Percentiles rank a stretch among this genome's conserved stretches.
These are phyloP conservation scores for Megalops cyprinoides DNA, from an alignment of 2,797 vertebrate species.

Conservation along the genomic window DNA sequence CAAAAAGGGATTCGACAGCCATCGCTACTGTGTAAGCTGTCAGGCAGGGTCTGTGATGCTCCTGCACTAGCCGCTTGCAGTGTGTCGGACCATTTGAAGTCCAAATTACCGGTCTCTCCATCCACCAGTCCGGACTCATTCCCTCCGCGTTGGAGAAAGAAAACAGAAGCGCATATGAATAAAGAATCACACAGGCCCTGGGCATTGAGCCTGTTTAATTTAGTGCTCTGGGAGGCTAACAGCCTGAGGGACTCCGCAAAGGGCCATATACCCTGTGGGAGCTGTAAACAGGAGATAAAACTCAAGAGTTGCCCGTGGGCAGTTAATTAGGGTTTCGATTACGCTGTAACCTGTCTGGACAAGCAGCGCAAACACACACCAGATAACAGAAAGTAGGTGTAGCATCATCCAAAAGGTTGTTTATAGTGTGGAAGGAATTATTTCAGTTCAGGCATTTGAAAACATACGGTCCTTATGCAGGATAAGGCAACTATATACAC, in stretches of 20 bases:
- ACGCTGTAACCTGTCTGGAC: background rate
- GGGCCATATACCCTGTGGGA: background rate
- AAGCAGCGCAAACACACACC: background rate
- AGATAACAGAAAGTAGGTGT: too few relatives aligned
- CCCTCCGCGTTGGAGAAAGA: background rate
- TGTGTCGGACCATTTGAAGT: too few relatives aligned
- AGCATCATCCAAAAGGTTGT: too few relatives aligned
- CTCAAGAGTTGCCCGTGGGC: background rate
- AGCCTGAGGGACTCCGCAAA: background rate
- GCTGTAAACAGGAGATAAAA: background rate
- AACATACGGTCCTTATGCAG: too few relatives aligned
- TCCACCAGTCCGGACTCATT: background rate
- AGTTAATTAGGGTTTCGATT: background rate
- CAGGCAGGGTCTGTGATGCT: too few relatives aligned
- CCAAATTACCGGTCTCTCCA: too few relatives aligned
- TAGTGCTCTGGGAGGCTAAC: background rate
- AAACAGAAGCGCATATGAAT: background rate
- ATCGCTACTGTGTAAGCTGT: too few relatives aligned
- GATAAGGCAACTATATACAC: too few relatives aligned
- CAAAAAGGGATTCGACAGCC: too few relatives aligned
- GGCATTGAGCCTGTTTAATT: background rate
- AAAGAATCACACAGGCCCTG: background rate
- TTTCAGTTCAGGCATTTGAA: too few relatives aligned
- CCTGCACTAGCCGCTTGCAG: too few relatives aligned
- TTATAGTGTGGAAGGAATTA: too few relatives aligned